Conservation (phyloP, 1,140 invertebrate species). For the Temnothorax curvispinosus region DNA sequence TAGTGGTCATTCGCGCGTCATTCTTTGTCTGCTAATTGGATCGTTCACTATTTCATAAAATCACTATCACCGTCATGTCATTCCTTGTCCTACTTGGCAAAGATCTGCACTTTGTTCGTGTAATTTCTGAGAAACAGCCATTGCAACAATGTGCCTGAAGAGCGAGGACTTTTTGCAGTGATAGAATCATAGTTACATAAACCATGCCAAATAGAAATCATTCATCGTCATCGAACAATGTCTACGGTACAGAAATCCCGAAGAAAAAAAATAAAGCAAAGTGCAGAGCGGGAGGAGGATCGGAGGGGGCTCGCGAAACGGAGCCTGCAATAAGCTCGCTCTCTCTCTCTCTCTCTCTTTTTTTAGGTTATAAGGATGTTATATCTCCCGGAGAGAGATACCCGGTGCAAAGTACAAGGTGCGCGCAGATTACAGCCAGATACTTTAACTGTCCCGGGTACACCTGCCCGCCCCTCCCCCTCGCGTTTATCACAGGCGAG, state of each 20-base stretch:
- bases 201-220: neutral
- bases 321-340: neutral
- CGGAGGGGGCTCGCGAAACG: neutral
- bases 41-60: neutral
- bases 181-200: conserved; percentile 11
- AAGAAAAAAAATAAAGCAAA: conserved; percentile 23
- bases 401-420: conserved; percentile 62
- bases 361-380: conserved; percentile 49
- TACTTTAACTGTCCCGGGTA: conserved; percentile 7
- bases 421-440: conserved; percentile 23
- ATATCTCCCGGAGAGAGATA: conserved; percentile 24
- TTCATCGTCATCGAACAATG: neutral
- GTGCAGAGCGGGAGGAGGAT: neutral
- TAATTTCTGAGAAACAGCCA: neutral
- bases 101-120: neutral
- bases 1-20: neutral
- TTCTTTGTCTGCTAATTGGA: neutral
- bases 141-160: neutral
- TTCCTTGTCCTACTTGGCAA: neutral
- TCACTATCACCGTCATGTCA: neutral
- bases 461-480: conserved; percentile 17
- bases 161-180: neutral
- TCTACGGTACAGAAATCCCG: neutral
- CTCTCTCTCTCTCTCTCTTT: neutral
- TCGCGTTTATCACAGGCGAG: neutral